Conservation (phyloP, 2,888 invertebrate genomes). For the Idaea dimidiata region DNA sequence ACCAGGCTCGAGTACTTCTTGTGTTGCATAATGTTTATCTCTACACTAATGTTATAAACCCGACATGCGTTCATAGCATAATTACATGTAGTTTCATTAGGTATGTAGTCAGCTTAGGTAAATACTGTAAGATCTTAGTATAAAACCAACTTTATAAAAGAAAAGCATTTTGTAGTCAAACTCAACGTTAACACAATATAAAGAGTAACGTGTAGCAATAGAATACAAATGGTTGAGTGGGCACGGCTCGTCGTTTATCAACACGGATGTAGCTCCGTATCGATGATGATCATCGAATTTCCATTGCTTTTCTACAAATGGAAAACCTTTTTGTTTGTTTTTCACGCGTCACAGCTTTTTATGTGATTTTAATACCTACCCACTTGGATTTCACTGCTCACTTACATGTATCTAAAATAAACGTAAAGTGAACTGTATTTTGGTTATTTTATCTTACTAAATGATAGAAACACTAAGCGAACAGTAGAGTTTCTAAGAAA, state of each 20-base stretch:
- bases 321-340: slow-evolving; percentile 23
- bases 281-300: slow-evolving; percentile 57
- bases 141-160: neutral
- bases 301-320: slow-evolving; percentile 45
- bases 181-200: slow-evolving; percentile 22
- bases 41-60: too few species aligned
- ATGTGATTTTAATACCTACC: slow-evolving; percentile 6
- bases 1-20: too few species aligned
- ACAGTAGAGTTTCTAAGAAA: neutral
- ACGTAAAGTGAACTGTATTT: neutral
- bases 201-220: slow-evolving; percentile 35
- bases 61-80: too few species aligned
- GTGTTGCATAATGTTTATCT: too few species aligned
- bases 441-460: neutral
- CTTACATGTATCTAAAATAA: neutral
- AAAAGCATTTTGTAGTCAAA: slow-evolving; percentile 10
- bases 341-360: neutral
- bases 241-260: slow-evolving; percentile 46
- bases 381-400: neutral
- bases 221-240: slow-evolving; percentile 48
- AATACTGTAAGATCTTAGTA: too few species aligned
- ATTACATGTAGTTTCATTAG: too few species aligned
- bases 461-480: neutral
- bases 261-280: slow-evolving; percentile 31
- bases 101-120: too few species aligned